Percentiles rank a stretch among this genome's conserved stretches.
phyloP scores from a whole-genome alignment of 2,888 invertebrate genomes.

The Papilio gigon region DNA sequence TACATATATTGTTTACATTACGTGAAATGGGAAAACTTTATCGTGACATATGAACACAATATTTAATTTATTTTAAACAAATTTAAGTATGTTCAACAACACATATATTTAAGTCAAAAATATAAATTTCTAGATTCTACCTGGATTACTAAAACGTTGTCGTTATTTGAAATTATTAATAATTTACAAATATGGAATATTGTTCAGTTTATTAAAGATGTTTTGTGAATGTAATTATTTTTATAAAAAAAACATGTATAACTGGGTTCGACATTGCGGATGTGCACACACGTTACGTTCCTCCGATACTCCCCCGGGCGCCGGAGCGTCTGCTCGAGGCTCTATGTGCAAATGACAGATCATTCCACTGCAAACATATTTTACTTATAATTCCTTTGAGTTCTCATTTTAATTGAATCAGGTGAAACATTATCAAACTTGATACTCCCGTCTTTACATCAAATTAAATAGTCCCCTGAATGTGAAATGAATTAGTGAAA shows the following conservation, averaged over 20 bases:
- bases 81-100: no score
- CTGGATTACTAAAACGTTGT: neutral
- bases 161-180: neutral
- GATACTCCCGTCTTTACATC: neutral
- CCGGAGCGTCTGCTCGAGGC: slow-evolving; percentile 30
- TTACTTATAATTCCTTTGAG: slow-evolving; percentile 2
- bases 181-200: neutral
- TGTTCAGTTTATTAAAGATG: neutral
- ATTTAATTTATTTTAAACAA: no score
- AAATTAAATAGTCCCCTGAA: neutral
- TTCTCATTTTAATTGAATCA: neutral
- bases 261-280: slow-evolving; percentile 21
- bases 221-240: neutral
- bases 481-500: slow-evolving; percentile 2
- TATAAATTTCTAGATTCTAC: no score
- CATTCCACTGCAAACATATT: slow-evolving; percentile 19
- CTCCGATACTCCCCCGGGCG: slow-evolving; percentile 33
- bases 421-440: slow-evolving; percentile 14
- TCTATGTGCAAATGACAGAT: slow-evolving; percentile 33
- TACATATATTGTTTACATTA: neutral
- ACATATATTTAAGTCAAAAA: no score
- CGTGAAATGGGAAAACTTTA: neutral
- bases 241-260: neutral
- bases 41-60: no score
- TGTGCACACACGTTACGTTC: slow-evolving; percentile 31